A percentile compares a stretch with the other conserved stretches of the same genome.
These are phyloP conservation scores for Amblyopsis hoosieri DNA, from an alignment of 2,797 vertebrate species.

Conservation along the genomic window DNA sequence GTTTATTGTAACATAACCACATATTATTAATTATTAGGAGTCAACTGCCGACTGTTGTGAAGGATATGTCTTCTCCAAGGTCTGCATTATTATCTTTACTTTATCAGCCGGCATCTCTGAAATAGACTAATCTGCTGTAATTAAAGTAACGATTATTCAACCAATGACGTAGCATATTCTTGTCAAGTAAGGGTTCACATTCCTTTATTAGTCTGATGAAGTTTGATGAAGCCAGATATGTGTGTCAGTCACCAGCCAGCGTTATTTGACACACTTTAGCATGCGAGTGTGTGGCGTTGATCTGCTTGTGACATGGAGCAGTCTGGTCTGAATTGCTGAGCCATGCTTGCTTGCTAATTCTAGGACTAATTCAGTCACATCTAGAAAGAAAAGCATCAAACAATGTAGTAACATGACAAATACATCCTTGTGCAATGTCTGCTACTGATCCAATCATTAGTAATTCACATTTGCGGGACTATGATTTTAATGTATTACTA, in stretches of 20 bases:
- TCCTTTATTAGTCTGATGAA: slow-evolving; percentile 56
- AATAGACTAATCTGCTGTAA: slow-evolving; percentile 5
- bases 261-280: slow-evolving; percentile 66
- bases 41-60: too few relatives aligned
- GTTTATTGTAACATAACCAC: too few relatives aligned
- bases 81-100: too few relatives aligned
- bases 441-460: slow-evolving; percentile 33
- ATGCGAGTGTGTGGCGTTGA: slow-evolving; percentile 65
- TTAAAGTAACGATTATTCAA: slow-evolving; percentile 46
- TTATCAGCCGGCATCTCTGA: background rate
- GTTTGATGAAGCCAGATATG: slow-evolving; percentile 61
- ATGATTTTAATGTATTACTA: too few relatives aligned
- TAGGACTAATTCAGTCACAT: slow-evolving; percentile 56
- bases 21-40: too few relatives aligned
- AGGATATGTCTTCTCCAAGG: too few relatives aligned
- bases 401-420: slow-evolving; percentile 53
- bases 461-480: slow-evolving; percentile 1
- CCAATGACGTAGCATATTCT: slow-evolving; percentile 25
- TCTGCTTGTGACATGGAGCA: slow-evolving; percentile 62
- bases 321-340: slow-evolving; percentile 61
- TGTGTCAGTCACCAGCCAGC: slow-evolving; percentile 59
- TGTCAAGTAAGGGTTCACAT: slow-evolving; percentile 41
- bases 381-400: slow-evolving; percentile 51
- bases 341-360: slow-evolving; percentile 23
- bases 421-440: slow-evolving; percentile 36